Percentiles rank a stretch among this genome's conserved stretches.
phyloP scores from a whole-genome alignment of 2,888 invertebrate species.

The Euplexia lucipara region DNA sequence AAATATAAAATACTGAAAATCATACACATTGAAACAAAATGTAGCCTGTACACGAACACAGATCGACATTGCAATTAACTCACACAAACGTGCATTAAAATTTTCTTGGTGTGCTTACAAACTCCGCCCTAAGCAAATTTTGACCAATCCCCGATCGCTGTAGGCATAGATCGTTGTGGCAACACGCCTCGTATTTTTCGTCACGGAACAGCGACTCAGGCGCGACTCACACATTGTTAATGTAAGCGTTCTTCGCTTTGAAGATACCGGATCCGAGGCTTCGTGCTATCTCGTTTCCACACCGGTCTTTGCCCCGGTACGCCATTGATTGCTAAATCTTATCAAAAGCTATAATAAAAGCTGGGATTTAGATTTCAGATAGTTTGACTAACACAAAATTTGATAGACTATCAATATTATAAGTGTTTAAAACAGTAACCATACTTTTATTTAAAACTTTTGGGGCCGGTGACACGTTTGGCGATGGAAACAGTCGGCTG shows the following conservation, averaged over 20 bases:
- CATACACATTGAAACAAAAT: constrained; percentile 79
- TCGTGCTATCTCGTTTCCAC: constrained; percentile 85
- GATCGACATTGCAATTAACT: constrained; percentile 89
- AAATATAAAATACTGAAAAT: constrained; percentile 75
- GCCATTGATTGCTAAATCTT: constrained; percentile 39
- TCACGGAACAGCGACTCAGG: constrained; percentile 90
- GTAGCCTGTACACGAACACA: constrained; percentile 83
- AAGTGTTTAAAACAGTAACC: constrained; percentile 29
- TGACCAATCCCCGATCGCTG: constrained; percentile 83
- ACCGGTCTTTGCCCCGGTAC: constrained; percentile 66
- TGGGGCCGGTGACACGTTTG: constrained; percentile 65
- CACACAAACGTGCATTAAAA: constrained; percentile 78
- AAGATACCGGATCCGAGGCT: constrained; percentile 86
- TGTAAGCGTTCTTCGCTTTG: constrained; percentile 85
- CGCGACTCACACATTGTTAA: constrained; percentile 91
- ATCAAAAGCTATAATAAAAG: constrained; percentile 38
- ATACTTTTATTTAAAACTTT: constrained; percentile 66
- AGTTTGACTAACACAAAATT: constrained; percentile 22
- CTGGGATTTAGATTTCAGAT: constrained; percentile 20
- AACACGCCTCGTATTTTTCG: constrained; percentile 90
- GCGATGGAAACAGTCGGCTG: constrained; percentile 71
- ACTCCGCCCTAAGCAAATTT: constrained; percentile 88
- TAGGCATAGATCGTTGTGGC: constrained; percentile 88
- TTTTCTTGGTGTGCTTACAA: constrained; percentile 84
- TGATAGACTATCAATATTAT: constrained; percentile 22